phyloP scores from a whole-genome alignment of 1,140 invertebrate species.

The Drosophila eugracilis region DNA sequence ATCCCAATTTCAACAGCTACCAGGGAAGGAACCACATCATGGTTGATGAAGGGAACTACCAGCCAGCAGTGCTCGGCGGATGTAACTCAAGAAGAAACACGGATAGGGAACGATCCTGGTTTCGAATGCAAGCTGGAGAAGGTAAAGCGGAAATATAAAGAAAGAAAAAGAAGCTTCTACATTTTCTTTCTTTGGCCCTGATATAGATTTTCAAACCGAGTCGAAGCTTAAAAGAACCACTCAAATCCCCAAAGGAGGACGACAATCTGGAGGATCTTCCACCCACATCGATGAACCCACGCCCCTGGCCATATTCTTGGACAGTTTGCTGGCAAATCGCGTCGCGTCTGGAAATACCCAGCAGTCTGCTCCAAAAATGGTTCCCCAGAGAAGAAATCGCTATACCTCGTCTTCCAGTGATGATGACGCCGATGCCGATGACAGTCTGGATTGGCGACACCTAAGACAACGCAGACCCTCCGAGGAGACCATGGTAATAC shows the following conservation, averaged over 20 bases:
- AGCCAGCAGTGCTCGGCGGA: too few species aligned
- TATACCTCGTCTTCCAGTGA: conserved; percentile 16
- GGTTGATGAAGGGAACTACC: background rate
- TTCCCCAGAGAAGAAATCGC: too few species aligned
- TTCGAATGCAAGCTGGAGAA: background rate
- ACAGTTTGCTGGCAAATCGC: conserved; percentile 16
- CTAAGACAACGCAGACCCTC: background rate
- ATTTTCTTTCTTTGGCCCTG: background rate
- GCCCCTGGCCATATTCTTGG: conserved; percentile 15
- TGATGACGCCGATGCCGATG: background rate
- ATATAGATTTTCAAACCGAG: background rate
- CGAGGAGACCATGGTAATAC: background rate
- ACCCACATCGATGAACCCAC: background rate
- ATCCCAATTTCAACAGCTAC: background rate
- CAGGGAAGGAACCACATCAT: background rate
- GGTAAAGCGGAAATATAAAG: too few species aligned
- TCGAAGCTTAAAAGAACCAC: background rate
- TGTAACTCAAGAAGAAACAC: background rate
- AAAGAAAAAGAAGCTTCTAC: background rate
- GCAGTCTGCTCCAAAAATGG: background rate
- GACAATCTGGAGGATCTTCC: background rate
- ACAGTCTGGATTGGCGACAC: background rate
- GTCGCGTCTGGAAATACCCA: background rate
- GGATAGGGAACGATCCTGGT: background rate
- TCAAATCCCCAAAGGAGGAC: too few species aligned